Evolutionary conservation across 1,140 invertebrate species (phyloP), one percentile per base, ranked within the genome.

Genomic region (Drosophila chauvacae): DNA sequence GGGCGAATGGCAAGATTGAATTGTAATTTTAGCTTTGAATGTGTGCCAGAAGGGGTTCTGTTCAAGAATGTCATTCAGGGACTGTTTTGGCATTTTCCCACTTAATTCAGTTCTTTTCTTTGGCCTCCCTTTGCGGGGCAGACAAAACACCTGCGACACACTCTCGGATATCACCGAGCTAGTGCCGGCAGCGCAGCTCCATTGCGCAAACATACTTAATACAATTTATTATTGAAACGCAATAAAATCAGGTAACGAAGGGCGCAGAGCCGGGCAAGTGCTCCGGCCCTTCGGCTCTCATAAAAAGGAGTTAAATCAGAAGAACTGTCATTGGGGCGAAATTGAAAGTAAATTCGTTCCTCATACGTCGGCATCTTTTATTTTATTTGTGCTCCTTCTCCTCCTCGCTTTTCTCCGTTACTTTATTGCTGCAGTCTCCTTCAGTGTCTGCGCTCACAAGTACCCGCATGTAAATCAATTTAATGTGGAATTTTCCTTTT

Each of bases 391-490:
- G 35, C 35, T 20, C 53, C n/a, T 59, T 26, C 57, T 26, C 57
- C n/a, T 58, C 50, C 57, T 58, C 41, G 26, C 6, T 57, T 35
- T 16, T 18, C 35, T 42, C 26, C 26, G 7, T 28, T 23, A 33
- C 10, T 72, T 72, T 64, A 60, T 69, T 83, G 70, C 47, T 75
- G 64, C 75, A 82, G 63, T 42, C 23, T 51, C 58, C 39, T 20
- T 74, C 58, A 64, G 48, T 30, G 23, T 30, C 44, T 60, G 20
- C 20, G 10, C 50, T 5, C 39, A 44, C 62, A 66, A 72, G 57
- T 51, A 80, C 77, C 41, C 57, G 57, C 62, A 79, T 83, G 80
- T 65, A 83, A 83, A 83, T 83, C 76, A 76, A 80, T 80, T 84
- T 80, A 66, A 72, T 23, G 37, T 59, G 14, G 48, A 61, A 76